Base-by-base conservation (phyloP, 1,140 invertebrate species). In the Protaetia brevitarsis region DNA sequence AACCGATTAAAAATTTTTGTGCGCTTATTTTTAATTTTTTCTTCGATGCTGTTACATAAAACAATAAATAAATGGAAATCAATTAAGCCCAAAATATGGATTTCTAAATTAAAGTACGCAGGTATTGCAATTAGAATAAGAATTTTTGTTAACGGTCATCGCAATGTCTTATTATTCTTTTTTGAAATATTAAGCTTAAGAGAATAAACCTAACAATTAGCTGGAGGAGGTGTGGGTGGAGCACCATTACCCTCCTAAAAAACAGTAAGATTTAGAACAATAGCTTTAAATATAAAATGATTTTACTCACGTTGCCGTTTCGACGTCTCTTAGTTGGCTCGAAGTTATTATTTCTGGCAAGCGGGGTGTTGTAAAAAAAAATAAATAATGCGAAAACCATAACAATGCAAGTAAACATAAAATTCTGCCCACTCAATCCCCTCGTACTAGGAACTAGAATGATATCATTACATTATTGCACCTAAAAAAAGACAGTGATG, bases 331-430 rank as follows among this genome's bases (percentile, higher is more conserved):
- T 76, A 11, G 57, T 65, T 29, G 45, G 16, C 45, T 64, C 65
- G 2, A 59, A 64, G 70, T 67, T 65, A 36, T 58, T 56, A 80
- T 78, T 73, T 79, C 74, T 75, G 82, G 76, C 79, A 23, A 78
- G 69, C 71, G 78, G 66, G 30, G 85, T 85, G 68, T 84, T 81
- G 69, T 86, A 76, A 65, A 82, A 78, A 73, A 83, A 86, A n/a
- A 87, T 81, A 56, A 85, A 80, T 69, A 87, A 75, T 19, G 83
- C 84, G 58, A 85, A 72, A 66, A 82, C 81, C 77, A 85, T 80
- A n/a, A 86, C 69, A 34, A 83, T 73, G 16, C 23, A 56, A 13
- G 51, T 63, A 19, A 63, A 56, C 13, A 66, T 13, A 16, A 66
- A 63, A 29, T 34, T 27, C 13, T 62, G 34, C 29, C 61, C 59